These are phyloP conservation scores for Ptilorrhoa leucosticta DNA, from an alignment of 2,113 vertebrate species.

Conservation along the genomic window DNA sequence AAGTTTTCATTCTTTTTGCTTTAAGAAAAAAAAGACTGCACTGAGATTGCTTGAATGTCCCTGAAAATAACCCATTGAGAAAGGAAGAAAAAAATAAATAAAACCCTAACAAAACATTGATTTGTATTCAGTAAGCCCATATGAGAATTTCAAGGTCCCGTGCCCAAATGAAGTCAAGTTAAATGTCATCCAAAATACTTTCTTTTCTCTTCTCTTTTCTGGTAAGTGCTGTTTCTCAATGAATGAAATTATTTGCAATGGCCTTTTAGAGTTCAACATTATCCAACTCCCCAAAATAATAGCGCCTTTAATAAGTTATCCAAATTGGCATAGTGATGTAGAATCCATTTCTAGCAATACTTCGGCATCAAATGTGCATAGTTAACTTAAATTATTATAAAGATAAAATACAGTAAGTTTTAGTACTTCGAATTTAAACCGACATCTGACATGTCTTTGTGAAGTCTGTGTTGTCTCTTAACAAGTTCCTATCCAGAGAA, in stretches of 20 bases:
- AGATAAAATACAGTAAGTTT: neutral
- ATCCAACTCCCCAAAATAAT: neutral
- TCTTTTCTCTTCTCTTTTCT: constrained; percentile 28
- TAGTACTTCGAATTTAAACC: neutral
- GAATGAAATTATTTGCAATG: constrained; percentile 40
- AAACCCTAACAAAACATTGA: constrained; percentile 20
- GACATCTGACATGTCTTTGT: neutral
- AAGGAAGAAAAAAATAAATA: neutral
- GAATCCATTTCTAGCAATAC: neutral
- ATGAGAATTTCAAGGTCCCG: constrained; percentile 32
- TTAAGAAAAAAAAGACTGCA: neutral
- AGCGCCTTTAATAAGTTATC: neutral
- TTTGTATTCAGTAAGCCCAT: neutral
- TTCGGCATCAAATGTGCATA: neutral
- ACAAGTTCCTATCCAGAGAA: neutral
- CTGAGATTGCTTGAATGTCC: neutral
- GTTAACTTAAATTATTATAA: neutral
- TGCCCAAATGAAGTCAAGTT: constrained; percentile 21
- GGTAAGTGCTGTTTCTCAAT: neutral
- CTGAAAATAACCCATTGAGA: constrained; percentile 31
- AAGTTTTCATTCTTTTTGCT: neutral
- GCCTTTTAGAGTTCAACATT: constrained; percentile 13
- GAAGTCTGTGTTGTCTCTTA: neutral
- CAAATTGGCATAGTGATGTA: neutral
- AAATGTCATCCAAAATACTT: constrained; percentile 52